A percentile compares a stretch with the other conserved stretches of the same genome.
phyloP scores from a whole-genome alignment of 2,797 vertebrate genomes.

The Scarus forsteni region DNA sequence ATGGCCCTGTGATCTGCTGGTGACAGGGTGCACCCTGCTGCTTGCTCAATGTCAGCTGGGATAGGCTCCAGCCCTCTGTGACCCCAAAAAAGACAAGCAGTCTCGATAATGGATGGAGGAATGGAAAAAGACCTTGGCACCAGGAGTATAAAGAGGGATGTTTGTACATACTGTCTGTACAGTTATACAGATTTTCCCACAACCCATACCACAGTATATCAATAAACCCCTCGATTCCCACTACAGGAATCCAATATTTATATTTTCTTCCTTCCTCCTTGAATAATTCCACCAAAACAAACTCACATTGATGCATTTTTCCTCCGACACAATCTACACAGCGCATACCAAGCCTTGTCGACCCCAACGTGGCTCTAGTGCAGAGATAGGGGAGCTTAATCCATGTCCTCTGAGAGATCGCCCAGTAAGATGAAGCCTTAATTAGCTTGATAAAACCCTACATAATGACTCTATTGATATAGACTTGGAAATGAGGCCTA shows the following conservation, averaged over 20 bases:
- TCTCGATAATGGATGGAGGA: too few species aligned
- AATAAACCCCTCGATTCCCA: slow-evolving; percentile 27
- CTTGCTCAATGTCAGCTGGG: too few species aligned
- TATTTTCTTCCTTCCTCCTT: background rate
- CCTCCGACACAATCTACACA: slow-evolving; percentile 4
- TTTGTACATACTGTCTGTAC: background rate
- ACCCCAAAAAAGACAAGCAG: too few species aligned
- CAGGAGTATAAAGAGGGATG: background rate
- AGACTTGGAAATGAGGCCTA: slow-evolving; percentile 67
- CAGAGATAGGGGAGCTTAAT: slow-evolving; percentile 77
- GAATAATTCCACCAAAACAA: slow-evolving; percentile 21
- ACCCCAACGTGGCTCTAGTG: slow-evolving; percentile 58
- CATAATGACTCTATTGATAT: slow-evolving; percentile 81
- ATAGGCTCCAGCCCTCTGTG: too few species aligned
- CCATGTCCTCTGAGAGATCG: slow-evolving; percentile 81
- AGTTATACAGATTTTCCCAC: slow-evolving; percentile 6
- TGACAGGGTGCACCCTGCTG: too few species aligned
- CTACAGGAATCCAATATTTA: slow-evolving; percentile 14
- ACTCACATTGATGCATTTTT: background rate
- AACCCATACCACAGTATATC: slow-evolving; percentile 12
- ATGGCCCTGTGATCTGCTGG: too few species aligned
- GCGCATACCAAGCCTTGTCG: slow-evolving; percentile 24
- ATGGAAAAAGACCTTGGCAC: background rate
- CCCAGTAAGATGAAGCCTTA: slow-evolving; percentile 81
- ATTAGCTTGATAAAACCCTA: slow-evolving; percentile 83